phyloP scores from a whole-genome alignment of 2,113 vertebrate species.

The Muntiacus muntjak region DNA sequence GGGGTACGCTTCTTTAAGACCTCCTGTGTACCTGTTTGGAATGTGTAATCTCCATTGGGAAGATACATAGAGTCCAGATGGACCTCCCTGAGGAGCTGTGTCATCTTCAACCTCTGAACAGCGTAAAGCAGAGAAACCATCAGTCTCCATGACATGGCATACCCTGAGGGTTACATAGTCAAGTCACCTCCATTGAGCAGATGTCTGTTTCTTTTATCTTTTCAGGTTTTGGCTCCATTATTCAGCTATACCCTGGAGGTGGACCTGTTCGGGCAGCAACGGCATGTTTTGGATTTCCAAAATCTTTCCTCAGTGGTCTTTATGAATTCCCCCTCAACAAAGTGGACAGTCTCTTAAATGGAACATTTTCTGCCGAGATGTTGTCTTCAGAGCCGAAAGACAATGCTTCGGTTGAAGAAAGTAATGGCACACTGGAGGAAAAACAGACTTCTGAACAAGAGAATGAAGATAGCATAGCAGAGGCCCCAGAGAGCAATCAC shows the following conservation, averaged over 20 bases:
- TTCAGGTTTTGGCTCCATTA: conserved; percentile 92
- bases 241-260: conserved; percentile 94
- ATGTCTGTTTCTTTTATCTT: not conserved
- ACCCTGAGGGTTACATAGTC: not conserved
- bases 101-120: not conserved
- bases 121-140: not conserved
- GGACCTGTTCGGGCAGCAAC: conserved; percentile 91
- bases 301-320: conserved; percentile 86
- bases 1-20: not conserved
- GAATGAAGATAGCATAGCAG: conserved; percentile 66
- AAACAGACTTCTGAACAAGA: conserved; percentile 67
- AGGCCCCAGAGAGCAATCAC: conserved; percentile 61
- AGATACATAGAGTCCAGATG: not conserved
- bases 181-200: not conserved
- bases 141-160: not conserved
- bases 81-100: not conserved
- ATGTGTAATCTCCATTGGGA: not conserved
- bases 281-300: conserved; percentile 94
- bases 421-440: conserved; percentile 70
- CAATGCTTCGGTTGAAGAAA: conserved; percentile 59
- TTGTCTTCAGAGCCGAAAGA: conserved; percentile 80
- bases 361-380: conserved; percentile 82
- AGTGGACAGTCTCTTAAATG: conserved; percentile 89
- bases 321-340: conserved; percentile 95
- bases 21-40: not conserved